phyloP scores from a whole-genome alignment of 2,797 vertebrate genomes.

The Myotis vivesi region DNA sequence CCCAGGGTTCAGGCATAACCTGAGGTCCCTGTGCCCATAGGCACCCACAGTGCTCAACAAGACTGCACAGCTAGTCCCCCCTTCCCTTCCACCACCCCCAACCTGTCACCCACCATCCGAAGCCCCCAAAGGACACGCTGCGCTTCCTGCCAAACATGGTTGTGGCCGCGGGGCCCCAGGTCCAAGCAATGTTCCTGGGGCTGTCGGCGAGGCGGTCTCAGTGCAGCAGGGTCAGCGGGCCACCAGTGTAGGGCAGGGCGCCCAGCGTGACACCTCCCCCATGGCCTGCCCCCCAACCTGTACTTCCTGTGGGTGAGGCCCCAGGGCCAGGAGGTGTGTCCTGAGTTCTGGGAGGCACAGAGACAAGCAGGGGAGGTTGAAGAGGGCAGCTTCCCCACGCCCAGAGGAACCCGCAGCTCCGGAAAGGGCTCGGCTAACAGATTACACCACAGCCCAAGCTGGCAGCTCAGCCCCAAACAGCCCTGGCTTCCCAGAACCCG shows the following conservation, averaged over 20 bases:
- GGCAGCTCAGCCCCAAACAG: slow-evolving; percentile 14
- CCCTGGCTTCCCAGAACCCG: slow-evolving; percentile 44
- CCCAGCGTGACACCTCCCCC: neutral
- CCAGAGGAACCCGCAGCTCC: slow-evolving; percentile 74
- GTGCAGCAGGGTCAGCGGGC: neutral
- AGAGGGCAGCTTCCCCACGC: slow-evolving; percentile 70
- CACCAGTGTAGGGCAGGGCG: neutral
- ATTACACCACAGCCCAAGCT: slow-evolving; percentile 67
- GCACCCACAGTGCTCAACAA: neutral
- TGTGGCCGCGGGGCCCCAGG: slow-evolving; percentile 16
- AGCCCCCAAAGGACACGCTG: slow-evolving; percentile 96
- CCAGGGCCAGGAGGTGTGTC: slow-evolving; percentile 56
- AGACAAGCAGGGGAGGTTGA: slow-evolving; percentile 39
- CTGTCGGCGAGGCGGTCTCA: slow-evolving; percentile 7
- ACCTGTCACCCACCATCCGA: slow-evolving; percentile 91
- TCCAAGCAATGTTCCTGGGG: slow-evolving; percentile 38
- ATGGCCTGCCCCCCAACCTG: slow-evolving; percentile 3
- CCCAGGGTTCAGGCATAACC: too few relatives aligned
- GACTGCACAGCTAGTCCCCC: neutral
- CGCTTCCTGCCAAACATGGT: slow-evolving; percentile 94
- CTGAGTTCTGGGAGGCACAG: slow-evolving; percentile 41
- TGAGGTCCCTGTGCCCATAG: neutral
- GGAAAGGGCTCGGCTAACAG: slow-evolving; percentile 72
- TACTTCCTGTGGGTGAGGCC: slow-evolving; percentile 78
- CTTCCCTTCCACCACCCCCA: neutral